Conservation (phyloP, 1,140 invertebrate species). For the Melipona quadrifasciata region DNA sequence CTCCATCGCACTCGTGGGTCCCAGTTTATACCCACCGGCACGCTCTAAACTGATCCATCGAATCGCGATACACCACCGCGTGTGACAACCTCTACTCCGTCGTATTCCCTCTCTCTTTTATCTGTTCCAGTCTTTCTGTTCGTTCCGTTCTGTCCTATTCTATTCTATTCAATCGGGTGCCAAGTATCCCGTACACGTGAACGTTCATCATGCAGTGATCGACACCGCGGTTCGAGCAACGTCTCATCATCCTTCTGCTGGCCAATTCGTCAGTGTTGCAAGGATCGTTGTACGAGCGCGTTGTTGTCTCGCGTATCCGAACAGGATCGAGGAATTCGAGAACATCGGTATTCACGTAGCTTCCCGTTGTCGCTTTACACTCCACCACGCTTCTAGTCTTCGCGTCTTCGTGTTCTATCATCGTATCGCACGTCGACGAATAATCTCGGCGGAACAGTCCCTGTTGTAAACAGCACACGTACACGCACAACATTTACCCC, state of each 20-base stretch:
- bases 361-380: constrained; percentile 4
- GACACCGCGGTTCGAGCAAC: not conserved
- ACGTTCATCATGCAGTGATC: constrained; percentile 14
- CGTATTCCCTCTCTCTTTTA: not conserved
- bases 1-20: constrained; percentile 76
- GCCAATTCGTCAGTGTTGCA: not conserved
- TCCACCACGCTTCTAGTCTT: not conserved
- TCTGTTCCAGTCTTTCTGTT: too few species aligned
- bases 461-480: constrained; percentile 59
- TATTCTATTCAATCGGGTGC: not conserved
- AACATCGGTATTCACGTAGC: not conserved
- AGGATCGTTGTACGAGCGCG: constrained; percentile 2
- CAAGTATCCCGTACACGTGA: constrained; percentile 11
- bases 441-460: constrained; percentile 2
- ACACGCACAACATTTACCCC: constrained; percentile 53
- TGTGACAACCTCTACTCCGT: not conserved
- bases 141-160: not conserved
- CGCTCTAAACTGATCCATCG: constrained; percentile 62
- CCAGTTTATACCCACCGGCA: constrained; percentile 42
- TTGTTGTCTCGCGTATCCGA: not conserved
- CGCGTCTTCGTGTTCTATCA: constrained; percentile 21
- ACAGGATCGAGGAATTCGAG: not conserved
- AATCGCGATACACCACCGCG: constrained; percentile 28
- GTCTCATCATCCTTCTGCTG: not conserved
- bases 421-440: constrained; percentile 29